Conservation (phyloP, 2,113 vertebrate genomes). For the Psittacara wagleri region DNA sequence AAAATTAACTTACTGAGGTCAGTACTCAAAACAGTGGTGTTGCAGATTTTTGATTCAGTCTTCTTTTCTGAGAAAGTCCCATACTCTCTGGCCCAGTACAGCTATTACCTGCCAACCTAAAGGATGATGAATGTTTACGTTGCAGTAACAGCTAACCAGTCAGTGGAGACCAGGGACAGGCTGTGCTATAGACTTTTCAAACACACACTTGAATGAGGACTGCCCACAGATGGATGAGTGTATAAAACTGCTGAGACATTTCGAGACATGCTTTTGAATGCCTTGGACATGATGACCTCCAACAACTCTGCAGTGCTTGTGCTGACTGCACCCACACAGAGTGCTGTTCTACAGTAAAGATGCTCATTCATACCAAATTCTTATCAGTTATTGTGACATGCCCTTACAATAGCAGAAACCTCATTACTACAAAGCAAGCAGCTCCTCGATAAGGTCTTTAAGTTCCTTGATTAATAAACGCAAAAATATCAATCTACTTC, state of each 20-base stretch:
- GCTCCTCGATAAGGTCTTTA: not conserved
- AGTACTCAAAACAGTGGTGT: not conserved
- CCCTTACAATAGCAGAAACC: not conserved
- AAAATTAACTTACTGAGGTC: slow-evolving; percentile 22
- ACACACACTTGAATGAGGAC: not conserved
- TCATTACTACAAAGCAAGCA: not conserved
- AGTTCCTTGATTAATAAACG: not conserved
- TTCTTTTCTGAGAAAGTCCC: slow-evolving; percentile 26
- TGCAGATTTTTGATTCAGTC: not conserved
- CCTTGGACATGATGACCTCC: not conserved
- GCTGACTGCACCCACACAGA: not conserved
- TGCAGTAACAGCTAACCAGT: slow-evolving; percentile 44
- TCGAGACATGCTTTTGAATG: not conserved
- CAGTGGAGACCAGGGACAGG: slow-evolving; percentile 37
- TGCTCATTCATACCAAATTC: not conserved
- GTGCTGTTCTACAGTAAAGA: not conserved
- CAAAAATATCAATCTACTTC: not conserved
- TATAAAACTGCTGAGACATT: slow-evolving; percentile 3
- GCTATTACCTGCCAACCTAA: slow-evolving; percentile 58
- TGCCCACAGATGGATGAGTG: not conserved
- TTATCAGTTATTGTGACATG: not conserved
- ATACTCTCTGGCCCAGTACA: not conserved
- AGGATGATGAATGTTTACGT: slow-evolving; percentile 58
- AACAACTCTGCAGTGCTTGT: not conserved
- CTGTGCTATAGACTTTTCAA: slow-evolving; percentile 34